These are phyloP conservation scores for Bombyx huttoni DNA, from an alignment of 2,888 invertebrate species.

Conservation along the genomic window DNA sequence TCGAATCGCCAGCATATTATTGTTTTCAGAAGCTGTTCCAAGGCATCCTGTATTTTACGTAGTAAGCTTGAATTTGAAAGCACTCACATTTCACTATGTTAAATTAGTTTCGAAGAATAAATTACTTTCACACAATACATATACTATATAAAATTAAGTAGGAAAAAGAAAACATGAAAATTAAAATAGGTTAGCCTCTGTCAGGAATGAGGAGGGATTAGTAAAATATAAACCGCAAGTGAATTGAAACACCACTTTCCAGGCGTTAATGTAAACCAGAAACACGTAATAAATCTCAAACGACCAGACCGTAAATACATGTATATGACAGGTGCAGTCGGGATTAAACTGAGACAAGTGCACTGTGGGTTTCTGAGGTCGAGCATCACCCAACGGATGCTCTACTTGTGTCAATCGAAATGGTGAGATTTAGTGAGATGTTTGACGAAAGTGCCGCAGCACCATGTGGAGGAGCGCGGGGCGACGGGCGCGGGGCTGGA, in stretches of 20 bases:
- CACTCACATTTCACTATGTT: not conserved
- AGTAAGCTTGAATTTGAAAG: not conserved
- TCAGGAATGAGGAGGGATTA: not conserved
- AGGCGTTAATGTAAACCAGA: conserved; percentile 7
- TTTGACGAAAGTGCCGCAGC: conserved; percentile 84
- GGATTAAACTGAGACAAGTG: not conserved
- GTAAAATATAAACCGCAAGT: not conserved
- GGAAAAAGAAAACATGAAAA: not conserved
- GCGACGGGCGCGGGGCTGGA: conserved; percentile 42
- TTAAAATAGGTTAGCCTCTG: not conserved
- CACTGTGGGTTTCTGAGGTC: not conserved
- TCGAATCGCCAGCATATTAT: too few relatives aligned
- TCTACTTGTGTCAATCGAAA: conserved; percentile 73
- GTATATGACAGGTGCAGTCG: conserved; percentile 11
- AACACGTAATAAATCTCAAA: conserved; percentile 1
- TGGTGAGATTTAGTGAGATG: conserved; percentile 83
- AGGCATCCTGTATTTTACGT: not conserved
- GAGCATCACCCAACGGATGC: not conserved
- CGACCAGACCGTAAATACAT: conserved; percentile 9
- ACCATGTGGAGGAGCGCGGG: conserved; percentile 80
- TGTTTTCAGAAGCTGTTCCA: too few relatives aligned
- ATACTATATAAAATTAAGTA: not conserved
- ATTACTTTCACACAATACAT: not conserved
- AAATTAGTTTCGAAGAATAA: not conserved
- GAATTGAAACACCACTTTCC: conserved; percentile 8